Conservation (phyloP, 1,140 invertebrate genomes). For the Reticulitermes speratus region DNA sequence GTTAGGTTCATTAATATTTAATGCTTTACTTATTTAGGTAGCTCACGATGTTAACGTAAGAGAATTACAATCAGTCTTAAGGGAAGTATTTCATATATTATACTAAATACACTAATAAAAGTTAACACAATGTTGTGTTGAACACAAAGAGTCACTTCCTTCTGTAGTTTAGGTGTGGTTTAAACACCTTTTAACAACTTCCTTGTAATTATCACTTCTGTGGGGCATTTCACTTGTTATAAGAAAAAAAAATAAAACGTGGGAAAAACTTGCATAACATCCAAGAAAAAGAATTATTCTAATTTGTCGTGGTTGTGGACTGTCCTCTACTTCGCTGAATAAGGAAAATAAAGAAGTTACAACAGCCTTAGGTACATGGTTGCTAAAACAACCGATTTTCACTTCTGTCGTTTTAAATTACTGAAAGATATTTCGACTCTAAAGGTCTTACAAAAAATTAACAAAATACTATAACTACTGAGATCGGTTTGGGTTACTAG, state of each 20-base stretch:
- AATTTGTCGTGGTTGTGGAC: not conserved
- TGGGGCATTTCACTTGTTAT: not conserved
- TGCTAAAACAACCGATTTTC: too few relatives aligned
- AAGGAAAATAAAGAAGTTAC: too few relatives aligned
- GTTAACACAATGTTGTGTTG: not conserved
- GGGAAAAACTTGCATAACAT: not conserved
- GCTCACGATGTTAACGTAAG: not conserved
- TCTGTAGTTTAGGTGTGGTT: not conserved
- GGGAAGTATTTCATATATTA: not conserved
- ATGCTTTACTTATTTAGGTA: not conserved
- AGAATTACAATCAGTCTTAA: not conserved
- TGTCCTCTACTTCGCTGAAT: too few relatives aligned
- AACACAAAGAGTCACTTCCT: not conserved
- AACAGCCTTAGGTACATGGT: too few relatives aligned
- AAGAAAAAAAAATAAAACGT: not conserved
- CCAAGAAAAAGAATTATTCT: not conserved
- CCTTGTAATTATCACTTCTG: not conserved
- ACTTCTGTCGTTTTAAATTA: too few relatives aligned
- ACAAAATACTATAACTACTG: too few relatives aligned
- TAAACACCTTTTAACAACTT: not conserved
- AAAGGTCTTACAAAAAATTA: too few relatives aligned
- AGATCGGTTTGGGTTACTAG: too few relatives aligned
- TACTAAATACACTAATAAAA: not conserved
- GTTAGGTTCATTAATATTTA: not conserved
- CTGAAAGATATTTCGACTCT: too few relatives aligned